Evolutionary conservation across 1,140 invertebrate species (phyloP).

Genomic region (Parasteatoda tepidariorum): DNA sequence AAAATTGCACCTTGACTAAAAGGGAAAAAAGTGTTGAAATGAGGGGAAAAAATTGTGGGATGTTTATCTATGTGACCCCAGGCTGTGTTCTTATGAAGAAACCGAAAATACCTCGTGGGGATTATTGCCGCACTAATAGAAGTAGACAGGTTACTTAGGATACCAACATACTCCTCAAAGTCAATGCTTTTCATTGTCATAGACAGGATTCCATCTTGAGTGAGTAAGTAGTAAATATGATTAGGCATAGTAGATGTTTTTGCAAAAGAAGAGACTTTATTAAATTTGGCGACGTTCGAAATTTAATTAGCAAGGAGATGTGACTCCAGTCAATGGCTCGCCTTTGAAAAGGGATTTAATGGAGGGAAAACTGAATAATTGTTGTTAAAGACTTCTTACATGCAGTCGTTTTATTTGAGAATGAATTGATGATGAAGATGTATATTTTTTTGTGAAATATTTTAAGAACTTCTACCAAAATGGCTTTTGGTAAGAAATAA

Average conservation of each 20-base stretch:
- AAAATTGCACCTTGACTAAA: background rate
- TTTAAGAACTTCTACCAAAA: too few species aligned
- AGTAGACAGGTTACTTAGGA: background rate
- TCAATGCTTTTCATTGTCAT: background rate
- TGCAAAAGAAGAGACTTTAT: background rate
- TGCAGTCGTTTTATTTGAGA: background rate
- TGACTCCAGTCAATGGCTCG: background rate
- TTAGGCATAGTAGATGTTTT: background rate
- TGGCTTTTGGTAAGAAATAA: too few species aligned
- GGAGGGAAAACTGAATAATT: background rate
- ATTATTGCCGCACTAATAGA: background rate
- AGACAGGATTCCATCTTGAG: background rate
- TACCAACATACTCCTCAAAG: too few species aligned
- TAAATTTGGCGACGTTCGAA: background rate
- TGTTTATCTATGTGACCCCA: background rate
- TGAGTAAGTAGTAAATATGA: background rate
- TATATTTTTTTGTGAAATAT: too few species aligned
- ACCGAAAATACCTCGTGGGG: background rate
- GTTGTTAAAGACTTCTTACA: background rate
- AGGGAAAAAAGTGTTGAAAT: background rate
- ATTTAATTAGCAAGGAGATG: too few species aligned
- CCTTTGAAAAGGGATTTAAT: background rate
- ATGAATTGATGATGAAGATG: background rate
- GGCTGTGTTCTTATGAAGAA: background rate
- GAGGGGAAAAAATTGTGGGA: background rate